Base-by-base conservation (phyloP, 1,140 invertebrate species). In the Panagrolaimus sp. region DNA sequence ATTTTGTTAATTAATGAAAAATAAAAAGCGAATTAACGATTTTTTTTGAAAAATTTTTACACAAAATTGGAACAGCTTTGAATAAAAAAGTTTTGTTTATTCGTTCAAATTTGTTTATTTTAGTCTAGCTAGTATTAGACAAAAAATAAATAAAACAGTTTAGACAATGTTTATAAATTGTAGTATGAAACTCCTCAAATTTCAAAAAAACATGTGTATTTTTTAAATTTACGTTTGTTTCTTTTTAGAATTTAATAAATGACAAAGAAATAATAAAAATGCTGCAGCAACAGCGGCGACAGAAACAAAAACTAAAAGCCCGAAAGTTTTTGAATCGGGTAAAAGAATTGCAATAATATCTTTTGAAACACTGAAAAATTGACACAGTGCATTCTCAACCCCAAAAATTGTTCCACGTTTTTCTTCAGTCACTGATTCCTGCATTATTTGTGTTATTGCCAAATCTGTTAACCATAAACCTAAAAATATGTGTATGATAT, bases 381-480 rank as follows among this genome's bases (percentile, higher is more conserved):
- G 48, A 47, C 46, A 47, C 3, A 69, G 9, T 5, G 69, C 27
- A 68, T 71, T 62, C 16, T 71, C 47, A 2, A 68, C 51, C 9
- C 69, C 69, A 44, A 68, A 68, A 16, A 69, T 53, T 11, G 42
- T 44, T n/a, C 27, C 42, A 42, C 69, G 25, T 46, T 71, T 48
- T 20, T 27, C 46, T 62, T 71, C 69, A 14, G 14, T n/a, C 16
- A 69, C 45, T 27, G 48, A 38, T 44, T 71, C 43, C 62, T 71
- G 69, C 69, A 71, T 71, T 23, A 69, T 61, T 62, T 71, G 69
- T 1, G 45, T 71, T 16, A 71, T 69, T 13, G 66, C 31, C 25
- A 71, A 51, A 51, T 71, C 69, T 9, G 53, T 43, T 25, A 71
- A 65, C 69, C 69, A 69, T 43, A 71, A 27, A 31, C 69, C 69